A percentile compares a stretch with the other conserved stretches of the same genome.
phyloP scores from a whole-genome alignment of 2,888 invertebrate genomes.

The Sinelater perroti region DNA sequence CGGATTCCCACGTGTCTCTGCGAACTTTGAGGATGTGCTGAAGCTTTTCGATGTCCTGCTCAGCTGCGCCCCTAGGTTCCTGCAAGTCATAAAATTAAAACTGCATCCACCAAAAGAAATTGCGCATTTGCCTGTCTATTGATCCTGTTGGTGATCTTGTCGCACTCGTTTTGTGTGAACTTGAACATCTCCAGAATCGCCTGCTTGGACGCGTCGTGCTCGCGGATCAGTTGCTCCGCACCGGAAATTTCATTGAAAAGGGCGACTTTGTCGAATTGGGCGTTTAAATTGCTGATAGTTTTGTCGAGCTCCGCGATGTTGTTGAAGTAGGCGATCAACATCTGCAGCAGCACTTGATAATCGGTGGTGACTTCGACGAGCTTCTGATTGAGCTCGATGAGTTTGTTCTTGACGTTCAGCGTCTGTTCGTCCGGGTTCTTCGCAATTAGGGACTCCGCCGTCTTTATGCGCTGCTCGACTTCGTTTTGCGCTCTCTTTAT shows the following conservation, averaged over 20 bases:
- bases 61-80: conserved; percentile 73
- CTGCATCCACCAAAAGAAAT: too few species aligned
- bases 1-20: conserved; percentile 70
- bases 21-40: conserved; percentile 69
- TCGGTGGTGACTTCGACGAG: conserved; percentile 74
- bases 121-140: conserved; percentile 64
- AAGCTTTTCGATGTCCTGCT: conserved; percentile 75
- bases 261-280: conserved; percentile 55
- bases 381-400: conserved; percentile 72
- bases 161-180: conserved; percentile 72
- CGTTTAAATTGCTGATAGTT: conserved; percentile 67
- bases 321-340: conserved; percentile 75
- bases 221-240: conserved; percentile 66
- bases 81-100: too few species aligned
- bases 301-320: conserved; percentile 71
- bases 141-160: conserved; percentile 73
- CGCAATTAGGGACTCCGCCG: conserved; percentile 70
- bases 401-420: conserved; percentile 70
- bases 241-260: conserved; percentile 61
- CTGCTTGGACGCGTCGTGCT: conserved; percentile 73
- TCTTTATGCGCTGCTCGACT: conserved; percentile 72
- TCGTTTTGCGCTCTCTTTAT: conserved; percentile 71
- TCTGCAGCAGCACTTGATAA: conserved; percentile 74
- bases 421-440: conserved; percentile 68
- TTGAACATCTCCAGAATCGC: conserved; percentile 72